Evolutionary conservation across 1,140 invertebrate species (phyloP).

Genomic region (Panulirus ornatus): DNA sequence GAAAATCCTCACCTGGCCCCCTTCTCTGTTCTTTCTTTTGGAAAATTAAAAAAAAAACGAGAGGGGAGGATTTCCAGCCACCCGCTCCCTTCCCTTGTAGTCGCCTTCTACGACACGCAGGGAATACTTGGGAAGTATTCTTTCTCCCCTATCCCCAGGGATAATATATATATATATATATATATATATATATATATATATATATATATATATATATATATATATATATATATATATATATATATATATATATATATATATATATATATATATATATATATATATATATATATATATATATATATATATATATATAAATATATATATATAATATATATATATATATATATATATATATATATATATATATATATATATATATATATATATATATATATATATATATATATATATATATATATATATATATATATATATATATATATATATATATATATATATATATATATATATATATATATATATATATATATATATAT

Average conservation of each 20-base stretch:
- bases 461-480: background rate
- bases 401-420: background rate
- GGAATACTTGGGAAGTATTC: too few species aligned
- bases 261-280: constrained; percentile 2
- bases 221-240: constrained; percentile 49
- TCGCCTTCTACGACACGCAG: too few species aligned
- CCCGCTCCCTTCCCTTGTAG: too few species aligned
- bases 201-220: constrained; percentile 49
- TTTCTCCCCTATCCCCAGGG: too few species aligned
- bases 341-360: constrained; percentile 14
- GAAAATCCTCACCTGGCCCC: too few species aligned
- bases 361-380: background rate
- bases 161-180: too few species aligned
- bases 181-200: constrained; percentile 49
- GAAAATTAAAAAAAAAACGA: too few species aligned
- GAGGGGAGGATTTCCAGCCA: too few species aligned
- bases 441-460: background rate
- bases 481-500: background rate
- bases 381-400: background rate
- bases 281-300: background rate
- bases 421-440: background rate
- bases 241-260: constrained; percentile 40
- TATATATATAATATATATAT: constrained; percentile 16
- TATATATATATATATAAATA: background rate
- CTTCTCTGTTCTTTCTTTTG: too few species aligned